Conservation (phyloP, 2,797 vertebrate genomes). For the Lacerta agilis region DNA sequence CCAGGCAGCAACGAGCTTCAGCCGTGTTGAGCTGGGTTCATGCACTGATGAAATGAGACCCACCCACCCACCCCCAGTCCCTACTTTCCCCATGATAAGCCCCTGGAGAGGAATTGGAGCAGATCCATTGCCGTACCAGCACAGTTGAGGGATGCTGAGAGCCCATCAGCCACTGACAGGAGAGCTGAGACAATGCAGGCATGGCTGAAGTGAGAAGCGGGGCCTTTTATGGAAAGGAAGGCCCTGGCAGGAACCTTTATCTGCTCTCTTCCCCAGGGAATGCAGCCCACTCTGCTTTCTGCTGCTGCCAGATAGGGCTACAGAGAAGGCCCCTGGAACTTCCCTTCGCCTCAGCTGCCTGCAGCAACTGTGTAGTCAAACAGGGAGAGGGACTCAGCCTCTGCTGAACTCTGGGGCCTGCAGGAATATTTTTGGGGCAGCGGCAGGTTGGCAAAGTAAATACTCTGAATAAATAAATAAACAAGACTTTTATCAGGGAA, state of each 20-base stretch:
- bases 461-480: too few species aligned
- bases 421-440: background rate
- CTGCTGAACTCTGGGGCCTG: too few species aligned
- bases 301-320: background rate
- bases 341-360: background rate
- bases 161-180: fast-evolving
- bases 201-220: slow-evolving; percentile 46
- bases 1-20: background rate
- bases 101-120: background rate
- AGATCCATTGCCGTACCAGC: background rate
- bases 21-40: fast-evolving
- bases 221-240: slow-evolving; percentile 67
- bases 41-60: too few species aligned
- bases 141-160: background rate
- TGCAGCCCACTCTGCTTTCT: background rate
- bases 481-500: too few species aligned
- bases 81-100: background rate
- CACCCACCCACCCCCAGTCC: background rate
- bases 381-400: background rate
- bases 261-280: slow-evolving; percentile 43
- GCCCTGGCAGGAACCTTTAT: slow-evolving; percentile 39
- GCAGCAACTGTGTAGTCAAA: background rate
- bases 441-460: too few species aligned
- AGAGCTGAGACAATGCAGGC: slow-evolving; percentile 63
- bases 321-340: background rate